Conservation (phyloP, 2,113 vertebrate genomes). For the Oryzias woworae region DNA sequence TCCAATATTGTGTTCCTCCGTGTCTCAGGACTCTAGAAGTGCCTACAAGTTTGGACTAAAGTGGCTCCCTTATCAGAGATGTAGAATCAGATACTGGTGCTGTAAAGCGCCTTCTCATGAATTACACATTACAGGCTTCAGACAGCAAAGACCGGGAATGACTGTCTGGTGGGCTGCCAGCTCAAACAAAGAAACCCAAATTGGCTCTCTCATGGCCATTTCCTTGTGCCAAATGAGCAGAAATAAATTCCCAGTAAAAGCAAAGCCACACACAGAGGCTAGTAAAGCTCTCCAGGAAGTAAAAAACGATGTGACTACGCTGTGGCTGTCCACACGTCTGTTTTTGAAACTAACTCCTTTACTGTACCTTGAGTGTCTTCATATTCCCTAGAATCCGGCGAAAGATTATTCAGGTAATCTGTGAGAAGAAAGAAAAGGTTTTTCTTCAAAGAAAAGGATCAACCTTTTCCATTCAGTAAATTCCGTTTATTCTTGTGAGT, state of each 20-base stretch:
- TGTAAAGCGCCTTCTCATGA: constrained; percentile 44
- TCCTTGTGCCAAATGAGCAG: constrained; percentile 43
- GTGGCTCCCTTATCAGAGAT: constrained; percentile 40
- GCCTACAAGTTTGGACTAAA: constrained; percentile 17
- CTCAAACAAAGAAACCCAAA: constrained; percentile 49
- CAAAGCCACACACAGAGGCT: constrained; percentile 20
- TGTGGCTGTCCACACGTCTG: constrained; percentile 7
- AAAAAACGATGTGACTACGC: background rate
- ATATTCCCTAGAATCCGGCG: constrained; percentile 93
- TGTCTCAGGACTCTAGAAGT: background rate
- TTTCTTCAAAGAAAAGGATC: background rate
- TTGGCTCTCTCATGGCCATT: constrained; percentile 46
- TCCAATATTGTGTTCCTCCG: constrained; percentile 9
- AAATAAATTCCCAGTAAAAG: constrained; percentile 44
- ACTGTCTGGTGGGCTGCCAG: constrained; percentile 26
- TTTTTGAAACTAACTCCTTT: constrained; percentile 10
- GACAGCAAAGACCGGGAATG: constrained; percentile 37
- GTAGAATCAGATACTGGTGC: constrained; percentile 31
- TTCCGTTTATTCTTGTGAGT: background rate
- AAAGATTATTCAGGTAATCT: constrained; percentile 99
- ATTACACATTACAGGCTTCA: constrained; percentile 42
- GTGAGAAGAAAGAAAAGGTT: constrained; percentile 39
- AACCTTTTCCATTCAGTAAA: background rate
- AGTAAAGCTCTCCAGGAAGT: constrained; percentile 28
- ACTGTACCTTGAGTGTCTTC: constrained; percentile 90